Base-by-base conservation (phyloP, 2,113 vertebrate species). In the Egretta garzetta region DNA sequence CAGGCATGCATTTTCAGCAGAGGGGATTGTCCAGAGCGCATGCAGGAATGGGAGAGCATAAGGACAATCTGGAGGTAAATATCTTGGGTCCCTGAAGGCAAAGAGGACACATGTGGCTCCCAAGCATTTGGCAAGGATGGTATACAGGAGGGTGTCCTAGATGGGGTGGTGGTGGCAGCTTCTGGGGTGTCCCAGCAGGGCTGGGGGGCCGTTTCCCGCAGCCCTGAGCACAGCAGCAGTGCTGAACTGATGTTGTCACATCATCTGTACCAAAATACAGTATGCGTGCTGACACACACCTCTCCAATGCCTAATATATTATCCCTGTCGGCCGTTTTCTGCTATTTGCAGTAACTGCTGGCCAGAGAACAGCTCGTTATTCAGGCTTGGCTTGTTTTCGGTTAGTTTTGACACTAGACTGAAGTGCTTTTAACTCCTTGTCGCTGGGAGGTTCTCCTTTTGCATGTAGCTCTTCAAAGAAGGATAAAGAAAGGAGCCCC, bases 221-320 rank as follows among this genome's bases (percentile, higher is more conserved):
- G 47, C 30, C 21, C 11, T 14, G 3, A 20, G 37, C 26, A 4
- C 14, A 13, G 60, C 20, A 16, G 24, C 28, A 30, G 19, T 2
- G 8, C 28, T 16, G 12, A 27, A 2, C 4, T 10, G 43, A 20
- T 33, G 47, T 4, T 45, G 39, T 14, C 35, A 16, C 30, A 24
- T 3, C 17, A 7, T 6, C 11, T 5, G 0, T 10, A 8, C 27
- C 21, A 5, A 50, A 27, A 14, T 8, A 35, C 5, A 10, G 49
- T 0, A 0, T 24, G 16, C 7, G 9, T 35, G 28, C 21, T 27
- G 26, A 30, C 35, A 47, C n/a, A 8, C 1, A 0, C 14, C 52
- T 45, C 41, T 33, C 33, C 18, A 1, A 11, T 7, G n/a, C 32
- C 50, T 4, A 4, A 15, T 14, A 4, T 3, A 4, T 16, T 35